phyloP scores from a whole-genome alignment of 2,797 vertebrate species.

The Cephalopachus bancanus region DNA sequence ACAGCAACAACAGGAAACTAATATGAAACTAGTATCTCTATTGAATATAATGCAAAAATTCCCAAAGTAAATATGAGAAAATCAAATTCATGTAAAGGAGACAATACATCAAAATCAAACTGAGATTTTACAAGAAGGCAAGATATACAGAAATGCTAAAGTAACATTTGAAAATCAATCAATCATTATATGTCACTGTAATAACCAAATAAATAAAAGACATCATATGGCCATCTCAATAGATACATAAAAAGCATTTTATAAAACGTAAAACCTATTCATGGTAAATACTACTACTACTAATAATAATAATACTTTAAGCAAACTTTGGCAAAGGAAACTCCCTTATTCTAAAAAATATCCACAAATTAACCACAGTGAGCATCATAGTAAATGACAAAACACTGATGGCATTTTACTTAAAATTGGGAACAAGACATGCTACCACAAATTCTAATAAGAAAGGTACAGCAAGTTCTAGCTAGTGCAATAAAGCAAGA shows the following conservation, averaged over 20 bases:
- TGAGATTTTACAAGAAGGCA: too few relatives aligned
- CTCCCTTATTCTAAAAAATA: not conserved
- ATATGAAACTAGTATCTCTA: not conserved
- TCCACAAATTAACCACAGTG: not conserved
- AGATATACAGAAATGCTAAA: not conserved
- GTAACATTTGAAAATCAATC: not conserved
- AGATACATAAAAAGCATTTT: not conserved
- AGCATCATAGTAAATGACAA: not conserved
- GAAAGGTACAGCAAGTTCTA: not conserved
- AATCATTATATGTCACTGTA: not conserved
- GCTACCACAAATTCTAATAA: not conserved
- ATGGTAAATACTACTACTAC: not conserved
- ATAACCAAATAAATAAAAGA: not conserved
- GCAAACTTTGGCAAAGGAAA: not conserved
- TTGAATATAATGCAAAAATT: not conserved
- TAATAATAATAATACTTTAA: not conserved
- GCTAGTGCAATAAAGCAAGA: not conserved
- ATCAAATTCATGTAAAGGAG: not conserved
- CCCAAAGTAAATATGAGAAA: not conserved
- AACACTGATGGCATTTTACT: not conserved
- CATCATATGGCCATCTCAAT: not conserved
- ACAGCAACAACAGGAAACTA: not conserved
- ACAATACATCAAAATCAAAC: fast-evolving
- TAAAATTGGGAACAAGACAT: not conserved
- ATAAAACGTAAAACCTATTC: not conserved